Base-by-base conservation (phyloP, 2,888 invertebrate genomes). In the Octodonta nipae region DNA sequence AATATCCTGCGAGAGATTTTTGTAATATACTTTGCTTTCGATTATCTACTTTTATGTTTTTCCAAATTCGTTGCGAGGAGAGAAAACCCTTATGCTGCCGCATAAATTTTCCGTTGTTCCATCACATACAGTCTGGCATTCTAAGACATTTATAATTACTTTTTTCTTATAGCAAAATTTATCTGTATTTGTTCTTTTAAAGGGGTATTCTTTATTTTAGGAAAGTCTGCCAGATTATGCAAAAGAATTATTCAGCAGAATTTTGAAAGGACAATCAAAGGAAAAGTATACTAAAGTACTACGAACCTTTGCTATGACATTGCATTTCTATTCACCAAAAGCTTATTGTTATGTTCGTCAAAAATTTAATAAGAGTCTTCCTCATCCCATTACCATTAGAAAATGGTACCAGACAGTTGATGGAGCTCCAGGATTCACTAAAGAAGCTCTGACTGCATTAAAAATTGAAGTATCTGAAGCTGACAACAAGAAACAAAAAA, bases 351-450 rank as follows among this genome's bases (percentile, higher is more conserved):
- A 29, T 32, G 32, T 41, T 4, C 24, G 37, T 10, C 32, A 17
- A 7, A 32, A 26, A 4, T 43, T 45, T 26, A 33, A 35, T 13
- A 37, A 33, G 5, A 30, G 28, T 22, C 26, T 41, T 26, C 43
- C 41, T 7, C 42, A 44, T 26, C 24, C 26, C 3, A 30, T 25
- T 4, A 47, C 43, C 5, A 41, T 46, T 13, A 25, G 28, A 15
- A 40, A 34, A 26, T 46, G 43, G 41, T 42, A 28, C 13, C 20
- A 35, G 26, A 31, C 27, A 28, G 32, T 46, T 13, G 33, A 49
- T 30, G 43, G 35, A 5, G 16, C 32, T 8, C 47, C 47, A 17
- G 45, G 45, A 12, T 46, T 46, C 30, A 40, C 40, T n/a, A n/a
- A 28, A 22, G 42, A 47, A 33, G 30, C 44, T n/a, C 34, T 46